A percentile compares a stretch with the other conserved stretches of the same genome.
Evolutionary conservation across 2,888 invertebrate species (phyloP).

Genomic region (Himalopsyche kuldschensis): DNA sequence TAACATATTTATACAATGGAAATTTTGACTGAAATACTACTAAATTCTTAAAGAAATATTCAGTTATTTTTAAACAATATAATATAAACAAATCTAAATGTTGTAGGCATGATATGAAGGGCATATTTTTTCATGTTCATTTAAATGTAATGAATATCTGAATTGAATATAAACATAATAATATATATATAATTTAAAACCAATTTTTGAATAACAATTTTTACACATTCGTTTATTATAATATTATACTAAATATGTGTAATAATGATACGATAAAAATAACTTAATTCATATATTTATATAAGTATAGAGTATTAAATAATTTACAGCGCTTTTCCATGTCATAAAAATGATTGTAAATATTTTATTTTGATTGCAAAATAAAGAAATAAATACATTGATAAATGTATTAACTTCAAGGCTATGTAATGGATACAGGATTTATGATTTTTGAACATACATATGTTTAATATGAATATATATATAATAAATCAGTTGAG

Average conservation of each 20-base stretch:
- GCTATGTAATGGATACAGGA: no score
- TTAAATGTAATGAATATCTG: not conserved
- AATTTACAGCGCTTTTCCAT: not conserved
- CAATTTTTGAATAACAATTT: conserved; percentile 15
- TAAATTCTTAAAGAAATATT: not conserved
- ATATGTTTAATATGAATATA: no score
- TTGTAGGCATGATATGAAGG: not conserved
- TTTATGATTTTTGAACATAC: no score
- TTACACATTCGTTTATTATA: conserved; percentile 22
- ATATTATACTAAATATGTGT: not conserved
- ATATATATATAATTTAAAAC: not conserved
- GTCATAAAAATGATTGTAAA: no score
- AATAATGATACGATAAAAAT: conserved; percentile 15
- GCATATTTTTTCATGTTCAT: not conserved
- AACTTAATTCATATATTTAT: conserved; percentile 18
- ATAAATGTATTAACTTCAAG: no score
- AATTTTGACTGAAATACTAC: not conserved
- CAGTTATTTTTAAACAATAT: not conserved
- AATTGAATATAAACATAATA: not conserved
- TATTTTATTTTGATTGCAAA: no score
- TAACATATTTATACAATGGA: not conserved
- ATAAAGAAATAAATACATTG: no score
- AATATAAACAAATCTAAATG: not conserved
- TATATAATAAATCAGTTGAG: no score
- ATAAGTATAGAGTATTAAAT: not conserved